Percentiles rank a stretch among this genome's conserved stretches.
These are phyloP conservation scores for Sycophila texana DNA, from an alignment of 2,888 invertebrate genomes.

Conservation along the genomic window DNA sequence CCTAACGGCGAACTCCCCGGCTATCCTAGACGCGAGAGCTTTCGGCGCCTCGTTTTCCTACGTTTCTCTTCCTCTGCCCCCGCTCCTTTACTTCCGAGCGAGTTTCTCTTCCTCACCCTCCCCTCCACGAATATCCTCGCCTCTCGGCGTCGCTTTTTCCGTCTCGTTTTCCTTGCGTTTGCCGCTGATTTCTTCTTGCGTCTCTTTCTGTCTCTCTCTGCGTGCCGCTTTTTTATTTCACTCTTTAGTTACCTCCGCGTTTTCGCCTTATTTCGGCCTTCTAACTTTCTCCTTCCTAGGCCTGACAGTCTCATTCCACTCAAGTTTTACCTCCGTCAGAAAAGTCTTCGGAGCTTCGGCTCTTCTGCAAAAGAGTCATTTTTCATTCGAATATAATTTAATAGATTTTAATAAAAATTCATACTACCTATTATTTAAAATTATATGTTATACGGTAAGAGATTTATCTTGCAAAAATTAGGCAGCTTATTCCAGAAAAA, in stretches of 20 bases:
- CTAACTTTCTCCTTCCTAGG: too few relatives aligned
- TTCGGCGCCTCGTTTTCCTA: conserved; percentile 42
- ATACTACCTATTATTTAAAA: too few relatives aligned
- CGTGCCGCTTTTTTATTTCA: background rate
- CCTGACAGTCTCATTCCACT: too few relatives aligned
- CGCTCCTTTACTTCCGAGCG: conserved; percentile 19
- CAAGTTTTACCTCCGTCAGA: too few relatives aligned
- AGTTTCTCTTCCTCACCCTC: conserved; percentile 44
- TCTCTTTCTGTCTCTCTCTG: conserved; percentile 4
- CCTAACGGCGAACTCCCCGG: conserved; percentile 56
- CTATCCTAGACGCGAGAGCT: conserved; percentile 41
- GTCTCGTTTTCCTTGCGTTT: conserved; percentile 1
- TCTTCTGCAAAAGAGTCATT: too few relatives aligned
- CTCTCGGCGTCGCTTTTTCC: background rate
- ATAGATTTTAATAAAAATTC: too few relatives aligned
- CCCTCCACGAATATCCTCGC: conserved; percentile 24
- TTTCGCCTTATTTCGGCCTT: background rate
- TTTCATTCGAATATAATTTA: too few relatives aligned
- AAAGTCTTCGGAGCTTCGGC: too few relatives aligned
- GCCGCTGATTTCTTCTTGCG: background rate
- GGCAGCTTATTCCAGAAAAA: too few relatives aligned
- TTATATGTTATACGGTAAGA: too few relatives aligned
- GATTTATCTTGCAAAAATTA: too few relatives aligned
- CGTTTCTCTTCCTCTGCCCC: conserved; percentile 21
- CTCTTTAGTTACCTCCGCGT: conserved; percentile 9